A percentile compares a stretch with the other conserved stretches of the same genome.
Evolutionary conservation across 2,888 invertebrate species (phyloP).

Genomic region (Hirtodrosophila alboralis): DNA sequence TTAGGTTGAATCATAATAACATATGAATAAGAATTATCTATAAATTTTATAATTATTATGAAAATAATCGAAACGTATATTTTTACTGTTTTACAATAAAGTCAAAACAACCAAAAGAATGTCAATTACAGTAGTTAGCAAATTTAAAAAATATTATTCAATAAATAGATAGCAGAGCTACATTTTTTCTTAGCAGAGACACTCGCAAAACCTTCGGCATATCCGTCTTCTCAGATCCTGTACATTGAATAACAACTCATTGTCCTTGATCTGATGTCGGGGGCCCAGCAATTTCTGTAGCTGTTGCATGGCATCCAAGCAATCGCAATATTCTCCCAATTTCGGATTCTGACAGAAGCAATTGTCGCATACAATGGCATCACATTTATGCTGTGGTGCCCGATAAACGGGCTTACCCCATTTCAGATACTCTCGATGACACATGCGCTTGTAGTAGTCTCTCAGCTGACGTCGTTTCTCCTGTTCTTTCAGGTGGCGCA

Average conservation of each 20-base stretch:
- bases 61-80: too few species aligned
- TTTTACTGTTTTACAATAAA: too few species aligned
- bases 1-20: too few species aligned
- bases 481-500: slow-evolving; percentile 32
- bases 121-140: too few species aligned
- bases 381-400: slow-evolving; percentile 31
- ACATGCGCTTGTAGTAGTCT: slow-evolving; percentile 27
- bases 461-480: slow-evolving; percentile 22
- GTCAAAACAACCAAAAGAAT: too few species aligned
- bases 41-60: too few species aligned
- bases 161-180: too few species aligned
- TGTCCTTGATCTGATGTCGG: slow-evolving; percentile 22
- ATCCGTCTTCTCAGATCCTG: slow-evolving; percentile 46
- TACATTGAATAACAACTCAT: slow-evolving; percentile 38
- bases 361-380: slow-evolving; percentile 24
- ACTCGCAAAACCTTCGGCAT: slow-evolving; percentile 44
- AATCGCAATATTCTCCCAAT: slow-evolving; percentile 44
- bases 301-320: slow-evolving; percentile 45
- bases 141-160: too few species aligned
- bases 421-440: slow-evolving; percentile 25
- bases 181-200: slow-evolving; percentile 18
- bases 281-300: slow-evolving; percentile 43
- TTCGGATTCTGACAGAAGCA: slow-evolving; percentile 36
- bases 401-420: slow-evolving; percentile 3
- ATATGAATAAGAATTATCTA: too few species aligned